These are phyloP conservation scores for Rana temporaria DNA, from an alignment of 2,113 vertebrate species.

Conservation along the genomic window DNA sequence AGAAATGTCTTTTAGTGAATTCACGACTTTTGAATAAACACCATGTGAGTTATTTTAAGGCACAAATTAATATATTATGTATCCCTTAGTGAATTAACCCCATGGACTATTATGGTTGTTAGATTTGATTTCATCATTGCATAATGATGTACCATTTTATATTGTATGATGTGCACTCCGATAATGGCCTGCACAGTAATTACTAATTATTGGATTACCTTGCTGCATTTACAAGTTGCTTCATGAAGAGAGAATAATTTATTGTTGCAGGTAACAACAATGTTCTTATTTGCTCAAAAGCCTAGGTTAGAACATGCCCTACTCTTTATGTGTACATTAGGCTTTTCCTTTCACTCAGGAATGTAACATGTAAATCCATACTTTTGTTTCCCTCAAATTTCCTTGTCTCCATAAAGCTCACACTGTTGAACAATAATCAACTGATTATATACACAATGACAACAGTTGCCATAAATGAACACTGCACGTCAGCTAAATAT, in stretches of 20 bases:
- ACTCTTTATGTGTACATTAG: constrained; percentile 32
- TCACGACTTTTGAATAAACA: too few relatives aligned
- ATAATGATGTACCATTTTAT: too few relatives aligned
- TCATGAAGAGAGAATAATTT: constrained; percentile 30
- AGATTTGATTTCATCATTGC: too few relatives aligned
- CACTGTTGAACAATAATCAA: neutral
- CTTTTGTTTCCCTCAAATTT: constrained; percentile 27
- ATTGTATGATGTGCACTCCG: too few relatives aligned
- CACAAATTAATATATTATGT: too few relatives aligned
- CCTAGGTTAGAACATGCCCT: constrained; percentile 12
- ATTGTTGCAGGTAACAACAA: neutral
- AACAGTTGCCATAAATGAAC: neutral
- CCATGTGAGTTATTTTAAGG: too few relatives aligned
- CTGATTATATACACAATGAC: neutral
- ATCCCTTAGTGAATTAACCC: too few relatives aligned
- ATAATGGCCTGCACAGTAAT: neutral
- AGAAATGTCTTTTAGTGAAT: too few relatives aligned
- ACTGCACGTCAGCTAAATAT: too few relatives aligned
- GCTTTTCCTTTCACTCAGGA: constrained; percentile 27
- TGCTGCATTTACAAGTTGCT: constrained; percentile 12
- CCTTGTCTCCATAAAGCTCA: constrained; percentile 6
- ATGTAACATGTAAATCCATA: constrained; percentile 37
- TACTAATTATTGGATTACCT: neutral
- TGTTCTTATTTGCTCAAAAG: constrained; percentile 6
- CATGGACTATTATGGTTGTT: too few relatives aligned